Evolutionary conservation across 2,797 vertebrate genomes (phyloP).

Genomic region (Lycodopsis pacificus): DNA sequence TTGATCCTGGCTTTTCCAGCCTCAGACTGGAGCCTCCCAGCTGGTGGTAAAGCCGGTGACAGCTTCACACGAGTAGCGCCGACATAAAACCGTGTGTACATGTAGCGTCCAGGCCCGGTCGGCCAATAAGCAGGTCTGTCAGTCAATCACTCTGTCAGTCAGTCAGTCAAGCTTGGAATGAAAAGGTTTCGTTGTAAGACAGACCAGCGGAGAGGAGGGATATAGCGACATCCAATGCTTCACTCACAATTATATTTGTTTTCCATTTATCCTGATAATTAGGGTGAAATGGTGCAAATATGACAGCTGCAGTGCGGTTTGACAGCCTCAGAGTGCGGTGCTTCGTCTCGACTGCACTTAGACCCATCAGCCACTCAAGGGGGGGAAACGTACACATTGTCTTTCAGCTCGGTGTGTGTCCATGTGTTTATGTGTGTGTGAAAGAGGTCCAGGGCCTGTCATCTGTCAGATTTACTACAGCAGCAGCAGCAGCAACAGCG

Average conservation of each 20-base stretch:
- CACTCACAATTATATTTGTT: constrained; percentile 43
- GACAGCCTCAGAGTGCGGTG: constrained; percentile 31
- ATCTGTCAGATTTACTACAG: constrained; percentile 70
- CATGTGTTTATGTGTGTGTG: constrained; percentile 43
- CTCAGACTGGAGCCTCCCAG: constrained; percentile 43
- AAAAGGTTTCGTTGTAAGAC: constrained; percentile 34
- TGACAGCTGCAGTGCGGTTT: constrained; percentile 53
- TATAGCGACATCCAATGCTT: constrained; percentile 22
- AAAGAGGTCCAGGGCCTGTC: constrained; percentile 65
- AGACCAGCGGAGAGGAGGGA: neutral
- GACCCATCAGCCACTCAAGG: constrained; percentile 59
- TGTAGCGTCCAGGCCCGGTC: constrained; percentile 12
- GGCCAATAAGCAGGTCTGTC: constrained; percentile 39
- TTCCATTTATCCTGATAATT: constrained; percentile 45
- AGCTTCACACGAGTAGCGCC: constrained; percentile 39
- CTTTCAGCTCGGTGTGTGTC: constrained; percentile 58
- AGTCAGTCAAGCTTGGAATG: constrained; percentile 24
- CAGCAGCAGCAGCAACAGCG: constrained; percentile 24
- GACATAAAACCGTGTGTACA: constrained; percentile 24
- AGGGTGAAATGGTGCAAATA: constrained; percentile 43
- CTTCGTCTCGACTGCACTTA: constrained; percentile 56
- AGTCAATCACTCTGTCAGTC: constrained; percentile 25
- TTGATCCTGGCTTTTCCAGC: constrained; percentile 59
- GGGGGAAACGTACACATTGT: constrained; percentile 70
- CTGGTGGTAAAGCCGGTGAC: constrained; percentile 44